These are phyloP conservation scores for Hycleus phaleratus DNA, from an alignment of 1,140 invertebrate genomes.

Conservation along the genomic window DNA sequence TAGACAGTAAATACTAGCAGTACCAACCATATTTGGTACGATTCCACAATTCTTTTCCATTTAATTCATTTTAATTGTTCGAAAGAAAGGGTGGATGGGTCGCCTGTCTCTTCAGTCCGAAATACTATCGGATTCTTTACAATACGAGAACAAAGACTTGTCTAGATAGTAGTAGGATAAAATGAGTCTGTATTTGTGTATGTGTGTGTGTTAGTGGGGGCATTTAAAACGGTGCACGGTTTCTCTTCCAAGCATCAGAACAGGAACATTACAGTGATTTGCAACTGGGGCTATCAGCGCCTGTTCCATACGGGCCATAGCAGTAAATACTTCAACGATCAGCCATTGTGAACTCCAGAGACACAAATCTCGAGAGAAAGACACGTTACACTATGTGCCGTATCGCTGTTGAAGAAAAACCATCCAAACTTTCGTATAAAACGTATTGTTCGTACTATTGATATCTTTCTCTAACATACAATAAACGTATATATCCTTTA, in stretches of 20 bases:
- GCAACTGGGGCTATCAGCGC: slow-evolving; percentile 35
- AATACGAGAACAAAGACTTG: too few species aligned
- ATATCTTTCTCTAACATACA: too few species aligned
- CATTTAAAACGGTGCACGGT: slow-evolving; percentile 13
- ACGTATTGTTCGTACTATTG: too few species aligned
- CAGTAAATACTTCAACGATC: slow-evolving; percentile 36
- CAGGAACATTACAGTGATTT: slow-evolving; percentile 37
- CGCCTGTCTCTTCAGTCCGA: too few species aligned
- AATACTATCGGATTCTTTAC: too few species aligned
- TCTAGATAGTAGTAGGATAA: too few species aligned
- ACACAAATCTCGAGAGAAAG: slow-evolving; percentile 35
- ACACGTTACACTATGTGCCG: slow-evolving; percentile 23
- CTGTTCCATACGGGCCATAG: slow-evolving; percentile 29
- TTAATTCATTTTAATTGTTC: too few species aligned
- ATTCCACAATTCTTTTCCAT: too few species aligned
- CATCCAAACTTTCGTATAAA: not conserved
- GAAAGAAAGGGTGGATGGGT: too few species aligned
- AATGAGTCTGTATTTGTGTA: not conserved
- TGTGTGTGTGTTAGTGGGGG: not conserved
- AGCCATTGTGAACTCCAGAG: slow-evolving; percentile 35
- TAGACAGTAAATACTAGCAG: too few species aligned
- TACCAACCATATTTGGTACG: too few species aligned
- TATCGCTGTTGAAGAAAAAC: slow-evolving; percentile 15
- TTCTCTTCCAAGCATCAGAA: slow-evolving; percentile 17
- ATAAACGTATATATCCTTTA: too few species aligned